Conservation (phyloP, 2,888 invertebrate species). For the Acleris sparsana region DNA sequence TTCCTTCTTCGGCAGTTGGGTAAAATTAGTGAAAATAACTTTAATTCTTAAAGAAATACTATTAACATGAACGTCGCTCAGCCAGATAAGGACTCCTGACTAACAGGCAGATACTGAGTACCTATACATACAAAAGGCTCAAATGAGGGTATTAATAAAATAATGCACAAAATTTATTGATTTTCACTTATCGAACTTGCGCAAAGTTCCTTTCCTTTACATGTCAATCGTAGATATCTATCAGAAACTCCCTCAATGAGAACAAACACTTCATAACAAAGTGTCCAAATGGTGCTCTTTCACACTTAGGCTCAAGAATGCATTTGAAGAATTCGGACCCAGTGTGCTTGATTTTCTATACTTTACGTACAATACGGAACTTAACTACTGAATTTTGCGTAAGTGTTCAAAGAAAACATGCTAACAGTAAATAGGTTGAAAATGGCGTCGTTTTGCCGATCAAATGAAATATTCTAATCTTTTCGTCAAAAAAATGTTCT, state of each 20-base stretch:
- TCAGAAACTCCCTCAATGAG: constrained; percentile 35
- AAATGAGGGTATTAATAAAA: constrained; percentile 15
- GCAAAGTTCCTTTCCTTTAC: constrained; percentile 35
- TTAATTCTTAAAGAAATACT: no score
- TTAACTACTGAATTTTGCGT: constrained; percentile 16
- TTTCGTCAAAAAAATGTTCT: constrained; percentile 64
- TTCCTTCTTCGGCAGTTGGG: no score
- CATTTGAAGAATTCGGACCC: not conserved
- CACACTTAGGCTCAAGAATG: not conserved
- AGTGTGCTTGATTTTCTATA: not conserved
- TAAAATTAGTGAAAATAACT: no score
- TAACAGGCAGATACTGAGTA: not conserved
- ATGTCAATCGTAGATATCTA: constrained; percentile 32
- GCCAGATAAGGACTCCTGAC: no score
- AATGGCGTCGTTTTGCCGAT: constrained; percentile 81
- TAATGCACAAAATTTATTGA: constrained; percentile 36
- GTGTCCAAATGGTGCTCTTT: constrained; percentile 18
- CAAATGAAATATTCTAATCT: constrained; percentile 46
- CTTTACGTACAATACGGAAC: constrained; percentile 16
- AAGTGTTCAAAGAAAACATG: constrained; percentile 40
- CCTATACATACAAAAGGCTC: constrained; percentile 19
- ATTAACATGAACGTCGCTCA: no score
- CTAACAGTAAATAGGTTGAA: constrained; percentile 65
- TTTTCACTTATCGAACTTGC: constrained; percentile 39
- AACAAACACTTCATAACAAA: constrained; percentile 32